Percentiles rank a stretch among this genome's conserved stretches.
These are phyloP conservation scores for Melinopterus prodromus DNA, from an alignment of 2,888 invertebrate species.

Conservation along the genomic window DNA sequence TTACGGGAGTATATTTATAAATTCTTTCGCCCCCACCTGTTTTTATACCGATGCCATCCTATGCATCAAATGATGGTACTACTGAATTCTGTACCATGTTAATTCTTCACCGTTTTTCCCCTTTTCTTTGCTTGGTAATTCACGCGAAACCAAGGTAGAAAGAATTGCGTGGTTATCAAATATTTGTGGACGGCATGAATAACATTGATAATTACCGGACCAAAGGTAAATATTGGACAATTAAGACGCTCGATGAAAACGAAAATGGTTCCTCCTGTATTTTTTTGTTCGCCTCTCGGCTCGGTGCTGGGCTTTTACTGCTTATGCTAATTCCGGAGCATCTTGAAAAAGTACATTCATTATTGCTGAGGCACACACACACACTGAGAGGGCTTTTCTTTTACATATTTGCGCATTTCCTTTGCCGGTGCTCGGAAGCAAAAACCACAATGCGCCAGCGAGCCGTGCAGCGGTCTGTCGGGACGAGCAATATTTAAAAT, in stretches of 20 bases:
- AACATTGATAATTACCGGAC: no score
- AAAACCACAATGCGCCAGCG: conserved; percentile 13
- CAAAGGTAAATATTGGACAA: not conserved
- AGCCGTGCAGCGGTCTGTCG: not conserved
- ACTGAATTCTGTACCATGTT: no score
- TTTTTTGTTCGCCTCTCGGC: not conserved
- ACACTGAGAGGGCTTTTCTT: conserved; percentile 14
- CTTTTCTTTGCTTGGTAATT: no score
- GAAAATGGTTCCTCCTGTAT: not conserved
- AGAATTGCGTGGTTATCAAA: no score
- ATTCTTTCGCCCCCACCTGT: no score
- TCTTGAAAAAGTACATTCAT: conserved; percentile 24
- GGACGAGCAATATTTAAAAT: not conserved
- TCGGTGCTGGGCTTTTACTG: not conserved
- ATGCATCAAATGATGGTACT: no score
- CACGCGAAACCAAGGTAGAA: no score
- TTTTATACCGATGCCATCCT: no score
- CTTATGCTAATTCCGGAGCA: conserved; percentile 24
- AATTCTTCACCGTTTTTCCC: no score
- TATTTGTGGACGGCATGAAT: no score
- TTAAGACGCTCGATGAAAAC: not conserved
- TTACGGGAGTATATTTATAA: not conserved
- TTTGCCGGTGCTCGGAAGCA: conserved; percentile 5
- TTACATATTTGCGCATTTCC: conserved; percentile 8
- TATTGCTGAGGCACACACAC: conserved; percentile 13